Percentiles rank a stretch among this genome's conserved stretches.
Evolutionary conservation across 2,888 invertebrate genomes (phyloP).

Genomic region (Watsonalla binaria): DNA sequence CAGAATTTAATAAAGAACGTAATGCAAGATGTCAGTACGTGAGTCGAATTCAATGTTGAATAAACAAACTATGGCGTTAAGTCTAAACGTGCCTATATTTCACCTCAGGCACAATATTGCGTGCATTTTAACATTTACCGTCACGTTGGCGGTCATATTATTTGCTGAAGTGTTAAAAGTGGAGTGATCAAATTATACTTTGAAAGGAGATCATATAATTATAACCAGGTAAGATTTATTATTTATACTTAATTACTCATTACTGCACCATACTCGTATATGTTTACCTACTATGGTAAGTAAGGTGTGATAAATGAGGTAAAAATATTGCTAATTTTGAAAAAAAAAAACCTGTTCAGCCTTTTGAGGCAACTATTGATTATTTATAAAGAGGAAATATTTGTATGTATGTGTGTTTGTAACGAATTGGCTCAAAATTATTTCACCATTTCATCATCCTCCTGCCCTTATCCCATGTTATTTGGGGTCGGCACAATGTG

Average conservation of each 20-base stretch:
- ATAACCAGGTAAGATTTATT: background rate
- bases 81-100: constrained; percentile 46
- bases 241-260: background rate
- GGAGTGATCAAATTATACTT: background rate
- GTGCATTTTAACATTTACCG: constrained; percentile 1
- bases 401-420: no score
- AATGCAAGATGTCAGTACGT: constrained; percentile 49
- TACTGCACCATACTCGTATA: no score
- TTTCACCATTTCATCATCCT: no score
- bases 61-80: constrained; percentile 65
- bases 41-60: constrained; percentile 64
- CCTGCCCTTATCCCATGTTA: no score
- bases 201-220: background rate
- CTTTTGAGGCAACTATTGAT: no score
- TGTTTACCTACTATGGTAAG: no score
- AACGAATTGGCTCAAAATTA: no score
- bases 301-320: no score
- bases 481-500: no score
- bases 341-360: no score
- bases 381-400: no score
- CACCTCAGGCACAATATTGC: constrained; percentile 16
- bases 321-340: no score
- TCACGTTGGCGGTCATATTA: background rate
- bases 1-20: constrained; percentile 26
- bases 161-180: background rate